A percentile compares a stretch with the other conserved stretches of the same genome.
phyloP scores from a whole-genome alignment of 2,797 vertebrate genomes.

The Bucorvus abyssinicus region DNA sequence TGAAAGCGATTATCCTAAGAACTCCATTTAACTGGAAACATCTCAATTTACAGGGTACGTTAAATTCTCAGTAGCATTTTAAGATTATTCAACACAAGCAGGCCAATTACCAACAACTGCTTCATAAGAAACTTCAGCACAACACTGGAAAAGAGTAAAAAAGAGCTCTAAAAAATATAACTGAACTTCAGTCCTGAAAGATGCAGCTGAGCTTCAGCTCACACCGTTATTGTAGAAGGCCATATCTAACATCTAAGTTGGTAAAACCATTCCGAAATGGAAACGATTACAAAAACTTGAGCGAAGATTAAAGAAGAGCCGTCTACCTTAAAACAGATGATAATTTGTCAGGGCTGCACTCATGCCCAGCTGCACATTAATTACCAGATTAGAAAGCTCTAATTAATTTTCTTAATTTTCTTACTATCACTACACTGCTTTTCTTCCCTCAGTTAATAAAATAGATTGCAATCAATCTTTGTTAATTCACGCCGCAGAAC shows the following conservation, averaged over 20 bases:
- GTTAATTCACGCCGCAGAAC: slow-evolving; percentile 54
- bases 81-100: slow-evolving; percentile 70
- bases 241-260: neutral
- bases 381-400: slow-evolving; percentile 72
- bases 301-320: slow-evolving; percentile 14
- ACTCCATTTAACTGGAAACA: slow-evolving; percentile 73
- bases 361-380: slow-evolving; percentile 70
- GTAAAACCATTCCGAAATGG: slow-evolving; percentile 19
- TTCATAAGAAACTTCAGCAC: slow-evolving; percentile 52
- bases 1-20: slow-evolving; percentile 73
- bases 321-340: slow-evolving; percentile 47
- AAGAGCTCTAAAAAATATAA: slow-evolving; percentile 18
- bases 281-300: slow-evolving; percentile 19
- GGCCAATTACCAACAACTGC: slow-evolving; percentile 73
- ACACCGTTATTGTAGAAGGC: slow-evolving; percentile 11
- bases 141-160: slow-evolving; percentile 31
- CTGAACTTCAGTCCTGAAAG: slow-evolving; percentile 24
- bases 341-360: slow-evolving; percentile 61
- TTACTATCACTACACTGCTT: slow-evolving; percentile 61
- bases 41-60: slow-evolving; percentile 77
- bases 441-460: slow-evolving; percentile 68
- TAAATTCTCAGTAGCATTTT: slow-evolving; percentile 70
- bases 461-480: slow-evolving; percentile 65
- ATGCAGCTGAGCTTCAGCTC: neutral
- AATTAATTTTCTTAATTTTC: slow-evolving; percentile 75